phyloP scores from a whole-genome alignment of 2,888 invertebrate species.

The Mesodorylaimus sp. region DNA sequence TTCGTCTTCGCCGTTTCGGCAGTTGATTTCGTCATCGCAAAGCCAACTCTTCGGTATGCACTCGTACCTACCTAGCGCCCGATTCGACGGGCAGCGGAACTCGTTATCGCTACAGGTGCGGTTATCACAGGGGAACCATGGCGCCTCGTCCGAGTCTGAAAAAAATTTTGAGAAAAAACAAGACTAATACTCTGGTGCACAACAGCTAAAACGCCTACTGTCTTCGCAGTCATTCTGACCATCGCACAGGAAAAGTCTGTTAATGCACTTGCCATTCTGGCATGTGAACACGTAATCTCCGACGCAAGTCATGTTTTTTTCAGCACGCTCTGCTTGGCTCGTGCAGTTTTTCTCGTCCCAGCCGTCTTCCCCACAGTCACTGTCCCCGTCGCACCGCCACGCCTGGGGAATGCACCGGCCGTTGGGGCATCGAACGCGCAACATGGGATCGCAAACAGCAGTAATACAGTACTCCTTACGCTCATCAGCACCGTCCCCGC shows the following conservation, averaged over 20 bases:
- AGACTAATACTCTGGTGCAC: background rate
- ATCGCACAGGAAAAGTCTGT: slow-evolving; percentile 24
- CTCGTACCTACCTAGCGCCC: slow-evolving; percentile 48
- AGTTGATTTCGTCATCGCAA: slow-evolving; percentile 95
- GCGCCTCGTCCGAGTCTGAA: slow-evolving; percentile 2
- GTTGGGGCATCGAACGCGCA: slow-evolving; percentile 24
- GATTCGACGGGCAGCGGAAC: slow-evolving; percentile 34
- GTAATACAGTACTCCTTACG: slow-evolving; percentile 47
- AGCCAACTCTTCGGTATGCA: slow-evolving; percentile 74
- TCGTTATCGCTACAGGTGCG: slow-evolving; percentile 56
- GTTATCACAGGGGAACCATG: slow-evolving; percentile 43
- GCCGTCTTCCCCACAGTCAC: slow-evolving; percentile 85
- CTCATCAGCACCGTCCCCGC: slow-evolving; percentile 47
- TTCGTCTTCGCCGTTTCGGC: slow-evolving; percentile 47
- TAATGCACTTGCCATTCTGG: slow-evolving; percentile 31
- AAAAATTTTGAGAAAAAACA: background rate
- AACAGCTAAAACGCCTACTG: no score
- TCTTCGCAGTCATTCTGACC: slow-evolving; percentile 28
- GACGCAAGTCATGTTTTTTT: slow-evolving; percentile 6
- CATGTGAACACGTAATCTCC: slow-evolving; percentile 40
- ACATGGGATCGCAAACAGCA: slow-evolving; percentile 30
- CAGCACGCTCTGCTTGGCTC: no score
- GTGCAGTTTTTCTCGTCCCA: slow-evolving; percentile 46
- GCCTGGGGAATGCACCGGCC: slow-evolving; percentile 88
- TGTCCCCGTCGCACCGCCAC: slow-evolving; percentile 90